phyloP scores from a whole-genome alignment of 2,888 invertebrate species.

The Megastigmus dorsalis region DNA sequence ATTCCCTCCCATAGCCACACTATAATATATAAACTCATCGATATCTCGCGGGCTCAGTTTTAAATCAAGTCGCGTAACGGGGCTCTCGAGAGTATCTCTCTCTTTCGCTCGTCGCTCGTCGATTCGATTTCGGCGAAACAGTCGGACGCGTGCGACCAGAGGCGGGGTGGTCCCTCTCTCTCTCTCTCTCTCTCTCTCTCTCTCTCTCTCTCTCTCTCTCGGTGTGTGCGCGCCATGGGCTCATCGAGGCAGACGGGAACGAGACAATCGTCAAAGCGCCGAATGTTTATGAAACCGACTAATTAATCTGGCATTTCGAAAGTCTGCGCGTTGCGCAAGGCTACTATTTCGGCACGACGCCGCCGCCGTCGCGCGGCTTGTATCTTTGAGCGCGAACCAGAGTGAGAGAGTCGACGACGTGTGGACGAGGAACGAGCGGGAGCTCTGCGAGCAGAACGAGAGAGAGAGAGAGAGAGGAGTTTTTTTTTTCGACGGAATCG shows the following conservation, averaged over 20 bases:
- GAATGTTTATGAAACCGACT: constrained; percentile 60
- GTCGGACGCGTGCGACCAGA: background rate
- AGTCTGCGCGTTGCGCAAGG: constrained; percentile 39
- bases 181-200: background rate
- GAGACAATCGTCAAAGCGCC: constrained; percentile 54
- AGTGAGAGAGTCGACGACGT: too few species aligned
- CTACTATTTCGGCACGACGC: too few species aligned
- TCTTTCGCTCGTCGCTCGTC: too few species aligned
- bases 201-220: background rate
- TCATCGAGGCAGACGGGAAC: background rate
- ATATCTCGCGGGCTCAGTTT: constrained; percentile 22
- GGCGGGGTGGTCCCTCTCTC: constrained; percentile 25
- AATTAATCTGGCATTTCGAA: constrained; percentile 69
- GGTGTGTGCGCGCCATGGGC: background rate
- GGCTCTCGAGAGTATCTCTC: too few species aligned
- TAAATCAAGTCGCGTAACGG: constrained; percentile 46
- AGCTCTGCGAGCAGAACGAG: too few species aligned
- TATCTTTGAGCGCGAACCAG: too few species aligned
- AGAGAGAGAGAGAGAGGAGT: background rate
- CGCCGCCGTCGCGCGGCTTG: background rate
- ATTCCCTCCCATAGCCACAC: too few species aligned
- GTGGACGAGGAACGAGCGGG: background rate
- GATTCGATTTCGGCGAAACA: constrained; percentile 39
- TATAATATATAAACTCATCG: constrained; percentile 32
- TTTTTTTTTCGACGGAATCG: too few species aligned